phyloP scores from a whole-genome alignment of 2,797 vertebrate genomes.

The Buceros bicornis region DNA sequence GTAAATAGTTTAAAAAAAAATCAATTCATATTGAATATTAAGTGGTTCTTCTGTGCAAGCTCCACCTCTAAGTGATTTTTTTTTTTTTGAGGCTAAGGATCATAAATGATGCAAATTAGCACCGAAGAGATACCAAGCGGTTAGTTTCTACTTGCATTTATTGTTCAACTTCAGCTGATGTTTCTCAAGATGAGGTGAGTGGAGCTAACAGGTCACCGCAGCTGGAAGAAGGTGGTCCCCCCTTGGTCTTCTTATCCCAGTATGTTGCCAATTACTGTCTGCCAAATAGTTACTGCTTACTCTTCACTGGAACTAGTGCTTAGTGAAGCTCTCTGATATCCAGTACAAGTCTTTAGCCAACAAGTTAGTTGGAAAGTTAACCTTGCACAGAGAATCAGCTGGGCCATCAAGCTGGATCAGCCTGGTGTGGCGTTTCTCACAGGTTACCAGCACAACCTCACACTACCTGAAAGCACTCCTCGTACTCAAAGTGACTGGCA shows the following conservation, averaged over 20 bases:
- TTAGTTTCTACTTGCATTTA: background rate
- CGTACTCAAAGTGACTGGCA: background rate
- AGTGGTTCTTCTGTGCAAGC: background rate
- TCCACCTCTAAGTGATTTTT: background rate
- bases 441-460: background rate
- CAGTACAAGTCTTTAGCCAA: background rate
- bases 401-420: background rate
- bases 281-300: background rate
- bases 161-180: background rate
- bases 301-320: background rate
- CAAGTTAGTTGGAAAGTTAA: background rate
- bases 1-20: background rate
- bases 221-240: background rate
- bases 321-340: background rate
- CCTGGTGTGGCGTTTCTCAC: background rate
- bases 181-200: background rate
- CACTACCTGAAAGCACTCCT: background rate
- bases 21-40: background rate
- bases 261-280: background rate
- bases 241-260: background rate
- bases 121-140: no score
- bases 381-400: background rate
- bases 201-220: background rate
- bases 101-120: background rate
- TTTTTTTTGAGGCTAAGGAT: background rate